Evolutionary conservation across 2,113 vertebrate genomes (phyloP).

Genomic region (Thinocorus orbignyianus): DNA sequence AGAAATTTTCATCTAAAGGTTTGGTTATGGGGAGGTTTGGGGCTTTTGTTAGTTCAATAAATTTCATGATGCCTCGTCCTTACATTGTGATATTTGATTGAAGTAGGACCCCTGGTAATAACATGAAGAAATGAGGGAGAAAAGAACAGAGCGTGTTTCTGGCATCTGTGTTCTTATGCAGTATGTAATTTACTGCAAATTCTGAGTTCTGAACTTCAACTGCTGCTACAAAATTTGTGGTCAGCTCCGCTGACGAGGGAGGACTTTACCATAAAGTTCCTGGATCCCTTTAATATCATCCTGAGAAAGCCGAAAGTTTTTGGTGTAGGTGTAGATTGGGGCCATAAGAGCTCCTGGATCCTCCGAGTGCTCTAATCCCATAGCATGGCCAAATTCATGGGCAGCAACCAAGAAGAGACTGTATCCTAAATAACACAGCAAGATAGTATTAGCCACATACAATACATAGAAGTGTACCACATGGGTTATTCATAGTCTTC

Average conservation of each 20-base stretch:
- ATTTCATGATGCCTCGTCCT: not conserved
- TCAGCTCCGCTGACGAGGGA: not conserved
- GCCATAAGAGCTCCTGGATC: constrained; percentile 96
- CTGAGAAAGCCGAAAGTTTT: constrained; percentile 90
- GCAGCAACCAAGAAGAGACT: constrained; percentile 97
- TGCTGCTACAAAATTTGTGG: not conserved
- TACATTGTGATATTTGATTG: not conserved
- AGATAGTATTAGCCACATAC: not conserved
- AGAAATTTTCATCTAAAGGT: not conserved
- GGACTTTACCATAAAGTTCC: constrained; percentile 89
- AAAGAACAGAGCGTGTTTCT: not conserved
- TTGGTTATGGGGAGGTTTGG: not conserved
- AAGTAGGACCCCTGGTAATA: not conserved
- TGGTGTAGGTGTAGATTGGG: constrained; percentile 93
- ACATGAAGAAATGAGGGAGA: not conserved
- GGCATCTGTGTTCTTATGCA: not conserved
- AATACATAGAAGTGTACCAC: not conserved
- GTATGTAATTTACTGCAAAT: not conserved
- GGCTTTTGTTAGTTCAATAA: not conserved
- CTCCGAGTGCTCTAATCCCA: constrained; percentile 95
- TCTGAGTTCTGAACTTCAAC: not conserved
- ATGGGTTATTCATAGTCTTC: not conserved
- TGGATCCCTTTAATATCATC: constrained; percentile 95
- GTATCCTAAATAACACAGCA: constrained; percentile 82
- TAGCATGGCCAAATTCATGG: constrained; percentile 96